Evolutionary conservation across 2,888 invertebrate genomes (phyloP), one percentile per base, ranked within the genome.

Genomic region (Folsomia candida): DNA sequence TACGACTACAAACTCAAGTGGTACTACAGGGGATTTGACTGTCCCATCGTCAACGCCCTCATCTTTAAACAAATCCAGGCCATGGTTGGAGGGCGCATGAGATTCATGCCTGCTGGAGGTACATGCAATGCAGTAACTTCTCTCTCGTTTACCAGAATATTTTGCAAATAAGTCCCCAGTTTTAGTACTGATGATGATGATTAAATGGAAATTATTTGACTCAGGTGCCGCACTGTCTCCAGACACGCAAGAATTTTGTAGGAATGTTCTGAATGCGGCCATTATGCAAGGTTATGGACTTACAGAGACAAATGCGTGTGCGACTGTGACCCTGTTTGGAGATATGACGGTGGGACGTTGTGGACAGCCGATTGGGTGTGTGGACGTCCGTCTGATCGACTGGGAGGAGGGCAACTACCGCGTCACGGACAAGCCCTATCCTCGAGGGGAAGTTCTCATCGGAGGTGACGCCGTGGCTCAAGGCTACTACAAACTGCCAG

Each of bases 301-400:
- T 75, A 99, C 98, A 0, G 98, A 98, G 87, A 96, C 97, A 20
- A 92, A 93, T 78, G 95, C 97, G 0, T 93, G 93, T 81, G 97
- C 96, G 61, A 24, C 64, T 9, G 54, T 69, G 26, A 64, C 69
- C 18, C 69, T 64, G 6, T 62, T 80, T 62, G 82, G 86, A 81
- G 92, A 93, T 83, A 83, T 88, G 79, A 87, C 87, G 60, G 88
- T 88, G 54, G 96, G 95, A n/a, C 88, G 94, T 81, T 95, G 93
- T 69, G 97, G 97, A 61, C 91, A 91, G 60, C 94, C 97, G 4
- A 87, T 93, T 69, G 89, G 91, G 0, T 90, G 91, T 77, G 90
- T 90, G 81, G 91, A 94, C 82, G 89, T 97, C 81, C 87, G 88
- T 81, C 87, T 97, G 75, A 89, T 92, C 67, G 92, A 93, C 85